These are phyloP conservation scores for Allobates femoralis DNA, from an alignment of 2,797 vertebrate genomes.

Conservation along the genomic window DNA sequence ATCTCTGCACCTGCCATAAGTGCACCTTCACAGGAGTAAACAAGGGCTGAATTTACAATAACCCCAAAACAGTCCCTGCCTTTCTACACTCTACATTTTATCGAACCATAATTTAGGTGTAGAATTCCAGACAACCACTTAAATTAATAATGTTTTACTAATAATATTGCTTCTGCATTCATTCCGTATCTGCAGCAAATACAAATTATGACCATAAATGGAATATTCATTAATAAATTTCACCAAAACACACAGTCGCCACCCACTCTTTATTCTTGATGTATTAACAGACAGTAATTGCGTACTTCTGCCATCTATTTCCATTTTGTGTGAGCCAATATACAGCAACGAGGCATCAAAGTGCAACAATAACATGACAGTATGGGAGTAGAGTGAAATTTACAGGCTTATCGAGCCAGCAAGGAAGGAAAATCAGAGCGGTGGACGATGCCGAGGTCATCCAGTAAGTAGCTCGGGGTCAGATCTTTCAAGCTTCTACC, in stretches of 20 bases:
- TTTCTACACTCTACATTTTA: too few species aligned
- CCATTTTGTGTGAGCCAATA: slow-evolving; percentile 30
- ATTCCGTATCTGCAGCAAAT: not conserved
- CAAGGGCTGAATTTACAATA: too few species aligned
- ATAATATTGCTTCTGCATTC: not conserved
- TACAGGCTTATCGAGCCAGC: slow-evolving; percentile 44
- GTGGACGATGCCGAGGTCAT: slow-evolving; percentile 5
- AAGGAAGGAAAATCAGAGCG: slow-evolving; percentile 43
- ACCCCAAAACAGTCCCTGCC: too few species aligned
- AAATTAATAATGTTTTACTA: too few species aligned
- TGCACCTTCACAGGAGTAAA: too few species aligned
- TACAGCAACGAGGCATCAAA: slow-evolving; percentile 31
- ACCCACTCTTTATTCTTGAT: not conserved
- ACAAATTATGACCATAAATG: slow-evolving; percentile 10
- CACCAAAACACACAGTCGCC: not conserved
- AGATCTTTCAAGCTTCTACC: slow-evolving; percentile 42
- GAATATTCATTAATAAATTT: slow-evolving; percentile 22
- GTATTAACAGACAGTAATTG: slow-evolving; percentile 37
- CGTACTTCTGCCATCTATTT: slow-evolving; percentile 28
- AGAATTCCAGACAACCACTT: too few species aligned
- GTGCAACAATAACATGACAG: slow-evolving; percentile 49
- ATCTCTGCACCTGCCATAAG: too few species aligned
- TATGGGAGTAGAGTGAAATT: slow-evolving; percentile 34
- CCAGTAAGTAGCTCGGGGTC: slow-evolving; percentile 50
- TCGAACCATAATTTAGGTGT: too few species aligned